Conservation (phyloP, 2,113 vertebrate species). For the Oceanites oceanicus region DNA sequence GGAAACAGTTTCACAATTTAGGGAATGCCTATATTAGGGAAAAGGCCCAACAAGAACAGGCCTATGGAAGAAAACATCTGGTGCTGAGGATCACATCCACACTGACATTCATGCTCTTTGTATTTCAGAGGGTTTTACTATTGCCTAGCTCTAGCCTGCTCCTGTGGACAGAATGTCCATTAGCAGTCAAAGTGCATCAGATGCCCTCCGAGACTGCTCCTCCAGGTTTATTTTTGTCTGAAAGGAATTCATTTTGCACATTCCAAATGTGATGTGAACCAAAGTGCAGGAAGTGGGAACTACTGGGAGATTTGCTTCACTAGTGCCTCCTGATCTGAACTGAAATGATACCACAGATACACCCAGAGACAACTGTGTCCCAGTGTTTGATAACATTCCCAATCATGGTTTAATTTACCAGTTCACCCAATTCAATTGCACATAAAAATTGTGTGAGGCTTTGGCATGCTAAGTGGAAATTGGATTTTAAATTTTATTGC, state of each 20-base stretch:
- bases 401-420: conserved; percentile 20
- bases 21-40: background rate
- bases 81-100: background rate
- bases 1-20: background rate
- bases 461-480: conserved; percentile 14
- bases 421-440: conserved; percentile 24
- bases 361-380: background rate
- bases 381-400: background rate
- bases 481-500: conserved; percentile 25
- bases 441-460: background rate
- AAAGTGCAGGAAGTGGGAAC: conserved; percentile 30
- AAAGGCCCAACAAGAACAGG: background rate
- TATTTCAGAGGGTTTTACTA: background rate
- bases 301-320: background rate
- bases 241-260: conserved; percentile 39
- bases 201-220: background rate
- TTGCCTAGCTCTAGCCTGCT: background rate
- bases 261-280: conserved; percentile 38
- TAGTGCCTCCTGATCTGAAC: background rate
- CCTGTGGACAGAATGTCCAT: background rate
- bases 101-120: background rate
- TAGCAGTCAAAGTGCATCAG: conserved; percentile 23
- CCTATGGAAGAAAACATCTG: background rate
- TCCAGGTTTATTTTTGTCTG: conserved; percentile 56
- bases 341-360: background rate